Evolutionary conservation across 2,797 vertebrate species (phyloP), one percentile per base, ranked within the genome.

Genomic region (Sebastes steindachneri): DNA sequence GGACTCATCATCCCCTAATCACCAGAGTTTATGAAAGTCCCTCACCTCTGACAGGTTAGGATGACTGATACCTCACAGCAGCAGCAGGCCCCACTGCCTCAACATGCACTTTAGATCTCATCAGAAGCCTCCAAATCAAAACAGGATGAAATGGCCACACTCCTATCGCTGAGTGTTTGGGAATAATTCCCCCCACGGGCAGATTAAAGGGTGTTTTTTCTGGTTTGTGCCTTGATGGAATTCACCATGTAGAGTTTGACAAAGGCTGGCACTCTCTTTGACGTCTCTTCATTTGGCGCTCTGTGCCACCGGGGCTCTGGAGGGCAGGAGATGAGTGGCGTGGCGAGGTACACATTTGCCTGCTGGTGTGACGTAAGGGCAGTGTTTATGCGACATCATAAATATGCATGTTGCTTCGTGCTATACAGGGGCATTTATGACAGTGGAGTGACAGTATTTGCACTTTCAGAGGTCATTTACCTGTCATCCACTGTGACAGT

Each of bases 11-110:
- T 92, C 86, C 93, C 93, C 95, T 95, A 90, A 96, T 94, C 95
- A 96, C 95, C 93, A 54, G 86, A 95, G 89, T 96, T 96, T 96
- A 96, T 95, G 95, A 95, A 96, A 96, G 94, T 95, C 92, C 93
- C 93, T 96, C 86, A 87, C 74, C 79, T 85, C 79, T 90, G 89
- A 90, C 93, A 93, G 87, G 83, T 93, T 26, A 77, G 88, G 75
- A 88, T 93, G 92, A 92, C 88, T 88, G 93, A 93, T 92, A 90
- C 86, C 86, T 88, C 82, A 78, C 88, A 90, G 83, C 72, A 90
- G 83, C 72, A 79, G 88, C 70, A 51, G 82, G 73, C 79, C 69
- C 73, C 65, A 31, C 72, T 94, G 93, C 72, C 90, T 96, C 96
- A 92, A 96, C 95, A 95, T 89, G 94, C 89, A 89, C 89, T 71